Conservation (phyloP, 2,797 vertebrate genomes). For the Spinus olivaceus region DNA sequence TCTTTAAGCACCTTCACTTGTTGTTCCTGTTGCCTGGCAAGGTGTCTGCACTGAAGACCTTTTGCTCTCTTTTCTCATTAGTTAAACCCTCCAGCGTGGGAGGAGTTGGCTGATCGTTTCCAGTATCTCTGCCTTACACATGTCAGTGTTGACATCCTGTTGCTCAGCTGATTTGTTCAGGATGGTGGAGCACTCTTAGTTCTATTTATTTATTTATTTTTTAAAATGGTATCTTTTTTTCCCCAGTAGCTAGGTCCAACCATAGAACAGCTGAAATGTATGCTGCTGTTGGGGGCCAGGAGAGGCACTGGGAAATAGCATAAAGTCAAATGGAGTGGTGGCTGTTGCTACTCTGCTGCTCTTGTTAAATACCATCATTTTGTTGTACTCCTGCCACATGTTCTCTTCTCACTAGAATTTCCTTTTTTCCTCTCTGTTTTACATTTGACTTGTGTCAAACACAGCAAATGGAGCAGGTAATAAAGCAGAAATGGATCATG, state of each 20-base stretch:
- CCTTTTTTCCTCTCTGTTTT: neutral
- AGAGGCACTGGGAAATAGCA: neutral
- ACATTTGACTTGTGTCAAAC: neutral
- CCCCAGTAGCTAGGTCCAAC: neutral
- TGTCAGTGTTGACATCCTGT: neutral
- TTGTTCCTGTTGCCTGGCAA: neutral
- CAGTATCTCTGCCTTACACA: neutral
- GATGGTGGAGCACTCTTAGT: neutral
- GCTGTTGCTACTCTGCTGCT: neutral
- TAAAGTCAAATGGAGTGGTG: neutral
- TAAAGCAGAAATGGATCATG: neutral
- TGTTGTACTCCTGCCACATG: neutral
- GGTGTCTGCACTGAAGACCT: neutral
- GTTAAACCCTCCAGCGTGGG: fast-evolving
- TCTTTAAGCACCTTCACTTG: fast-evolving
- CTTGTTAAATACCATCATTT: neutral
- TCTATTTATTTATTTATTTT: neutral
- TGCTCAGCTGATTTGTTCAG: neutral
- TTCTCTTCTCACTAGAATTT: neutral
- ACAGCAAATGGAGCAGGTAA: neutral
- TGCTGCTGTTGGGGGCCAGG: neutral
- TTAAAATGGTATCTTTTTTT: fast-evolving
- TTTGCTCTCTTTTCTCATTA: neutral
- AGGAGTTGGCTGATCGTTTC: neutral
- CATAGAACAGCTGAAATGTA: neutral